These are phyloP conservation scores for Holacanthella duospinosa DNA, from an alignment of 2,888 invertebrate species.

Conservation along the genomic window DNA sequence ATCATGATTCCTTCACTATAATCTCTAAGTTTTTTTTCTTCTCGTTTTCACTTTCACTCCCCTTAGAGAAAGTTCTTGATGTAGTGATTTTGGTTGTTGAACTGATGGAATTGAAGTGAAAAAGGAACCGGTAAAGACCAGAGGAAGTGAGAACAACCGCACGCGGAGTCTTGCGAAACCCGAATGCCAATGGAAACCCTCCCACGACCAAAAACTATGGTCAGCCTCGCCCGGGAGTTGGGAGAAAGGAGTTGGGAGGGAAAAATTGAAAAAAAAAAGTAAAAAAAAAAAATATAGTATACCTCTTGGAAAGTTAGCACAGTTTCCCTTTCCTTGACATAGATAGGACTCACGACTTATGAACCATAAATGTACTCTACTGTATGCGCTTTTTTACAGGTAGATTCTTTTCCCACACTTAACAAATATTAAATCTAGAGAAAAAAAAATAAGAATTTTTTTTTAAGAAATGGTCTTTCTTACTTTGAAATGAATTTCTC, in stretches of 20 bases:
- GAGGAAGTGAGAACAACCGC: background rate
- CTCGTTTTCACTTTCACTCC: background rate
- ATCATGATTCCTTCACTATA: background rate
- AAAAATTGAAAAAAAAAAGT: background rate
- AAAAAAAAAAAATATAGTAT: background rate
- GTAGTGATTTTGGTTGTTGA: background rate
- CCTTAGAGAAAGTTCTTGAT: background rate
- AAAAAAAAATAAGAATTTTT: background rate
- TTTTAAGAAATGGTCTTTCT: too few relatives aligned
- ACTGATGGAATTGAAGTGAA: conserved; percentile 9
- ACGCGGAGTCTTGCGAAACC: background rate
- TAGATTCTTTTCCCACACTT: background rate
- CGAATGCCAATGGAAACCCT: background rate
- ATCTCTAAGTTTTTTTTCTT: background rate
- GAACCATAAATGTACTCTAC: background rate
- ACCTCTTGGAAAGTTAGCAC: background rate
- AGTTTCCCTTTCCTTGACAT: conserved; percentile 1
- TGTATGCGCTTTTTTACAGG: background rate
- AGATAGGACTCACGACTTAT: background rate
- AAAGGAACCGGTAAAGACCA: background rate
- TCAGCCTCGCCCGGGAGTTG: background rate
- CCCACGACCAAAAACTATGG: background rate
- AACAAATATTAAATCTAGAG: background rate
- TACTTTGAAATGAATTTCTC: too few relatives aligned
- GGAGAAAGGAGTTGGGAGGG: background rate